A percentile compares a stretch with the other conserved stretches of the same genome.
These are phyloP conservation scores for Littorina saxatilis DNA, from an alignment of 1,140 invertebrate species.

Conservation along the genomic window DNA sequence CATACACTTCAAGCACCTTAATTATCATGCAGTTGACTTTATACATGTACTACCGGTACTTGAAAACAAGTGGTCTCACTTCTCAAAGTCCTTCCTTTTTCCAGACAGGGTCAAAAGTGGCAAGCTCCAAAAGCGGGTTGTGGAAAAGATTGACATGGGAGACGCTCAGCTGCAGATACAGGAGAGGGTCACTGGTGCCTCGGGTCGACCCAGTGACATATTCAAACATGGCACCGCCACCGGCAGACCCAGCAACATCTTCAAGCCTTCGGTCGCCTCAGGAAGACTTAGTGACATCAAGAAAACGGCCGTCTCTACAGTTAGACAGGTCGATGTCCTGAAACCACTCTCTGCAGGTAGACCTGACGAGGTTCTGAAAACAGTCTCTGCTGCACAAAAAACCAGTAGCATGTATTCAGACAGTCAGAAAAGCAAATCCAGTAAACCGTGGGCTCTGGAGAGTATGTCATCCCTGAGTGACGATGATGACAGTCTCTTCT, in stretches of 20 bases:
- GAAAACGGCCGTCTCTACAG: not conserved
- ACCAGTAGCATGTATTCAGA: too few relatives aligned
- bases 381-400: not conserved
- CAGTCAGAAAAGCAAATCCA: too few relatives aligned
- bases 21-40: too few relatives aligned
- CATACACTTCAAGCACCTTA: too few relatives aligned
- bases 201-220: not conserved
- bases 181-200: not conserved
- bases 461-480: not conserved
- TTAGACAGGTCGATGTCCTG: not conserved
- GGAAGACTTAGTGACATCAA: not conserved
- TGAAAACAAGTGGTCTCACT: too few relatives aligned
- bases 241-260: not conserved
- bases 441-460: too few relatives aligned
- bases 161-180: not conserved
- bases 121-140: constrained; percentile 3
- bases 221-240: constrained; percentile 14
- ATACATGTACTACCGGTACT: too few relatives aligned
- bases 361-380: not conserved
- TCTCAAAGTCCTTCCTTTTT: not conserved
- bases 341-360: not conserved
- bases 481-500: not conserved
- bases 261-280: not conserved
- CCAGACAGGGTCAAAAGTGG: constrained; percentile 13
- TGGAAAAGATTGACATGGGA: constrained; percentile 30